Base-by-base conservation (phyloP, 2,113 vertebrate genomes). In the Grantiella picta region DNA sequence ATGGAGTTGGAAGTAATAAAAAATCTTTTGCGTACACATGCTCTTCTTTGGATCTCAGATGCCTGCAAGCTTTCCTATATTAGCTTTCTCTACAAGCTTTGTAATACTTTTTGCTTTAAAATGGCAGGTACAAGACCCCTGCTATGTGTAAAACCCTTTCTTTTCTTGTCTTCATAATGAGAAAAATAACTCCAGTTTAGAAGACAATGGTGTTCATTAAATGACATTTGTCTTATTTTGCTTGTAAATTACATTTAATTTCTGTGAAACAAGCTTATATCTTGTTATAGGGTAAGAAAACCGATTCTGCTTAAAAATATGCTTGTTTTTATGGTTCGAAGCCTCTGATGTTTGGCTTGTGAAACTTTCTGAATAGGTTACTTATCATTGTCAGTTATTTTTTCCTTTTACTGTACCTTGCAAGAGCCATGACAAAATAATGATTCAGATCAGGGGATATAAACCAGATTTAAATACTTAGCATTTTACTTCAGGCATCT, bases 381-480 rank as follows among this genome's bases (percentile, higher is more conserved):
- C 23, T 60, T 87, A 36, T 27, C 18, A 36, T 1, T 23, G 47
- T 68, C 25, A 27, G 19, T 70, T 77, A 40, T 66, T 72, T 92
- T 85, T 78, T 23, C 28, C 4, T 88, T 81, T 91, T 65, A 72
- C 19, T 63, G 45, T 69, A 69, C 42, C 82, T 89, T 95, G 38
- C n/a, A 64, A 94, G 38, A 87, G 15, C 36, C 57, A 40, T 42
- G 59, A 86, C 66, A 82, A 89, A 82, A 56, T 66, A 88, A 85
- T 75, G 70, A 38, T 69, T 79, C 73, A 88, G 61, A 75, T 29
- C 28, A 81, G 40, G 45, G 52, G 69, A 93, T 83, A 78, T 64
- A 94, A 94, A 90, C 69, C 88, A 96, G 92, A 70, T 96, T 87
- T 93, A 82, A 96, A 95, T 94, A 49, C 73, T 84, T 93, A 66